Percentiles rank a stretch among this genome's conserved stretches.
Conservation (phyloP, 2,888 invertebrate species). For the Dasypolia templi region DNA sequence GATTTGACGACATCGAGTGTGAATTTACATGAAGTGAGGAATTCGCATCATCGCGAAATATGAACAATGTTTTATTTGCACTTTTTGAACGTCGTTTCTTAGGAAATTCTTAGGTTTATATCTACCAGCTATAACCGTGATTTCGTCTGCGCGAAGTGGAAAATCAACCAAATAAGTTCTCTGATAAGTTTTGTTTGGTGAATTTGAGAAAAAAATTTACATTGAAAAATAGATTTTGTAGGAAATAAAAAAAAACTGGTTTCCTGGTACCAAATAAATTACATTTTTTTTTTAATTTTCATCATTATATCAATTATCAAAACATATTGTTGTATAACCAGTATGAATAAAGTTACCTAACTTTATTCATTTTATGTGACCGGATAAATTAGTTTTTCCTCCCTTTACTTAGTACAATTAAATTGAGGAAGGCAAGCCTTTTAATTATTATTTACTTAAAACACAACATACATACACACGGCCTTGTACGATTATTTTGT, state of each 20-base stretch:
- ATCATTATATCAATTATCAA: too few species aligned
- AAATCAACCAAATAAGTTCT: background rate
- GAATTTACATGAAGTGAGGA: conserved; percentile 51
- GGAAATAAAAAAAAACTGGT: too few species aligned
- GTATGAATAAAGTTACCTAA: too few species aligned
- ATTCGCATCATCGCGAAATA: conserved; percentile 52
- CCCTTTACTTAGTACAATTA: background rate
- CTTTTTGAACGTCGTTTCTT: conserved; percentile 25
- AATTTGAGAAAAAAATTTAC: too few species aligned
- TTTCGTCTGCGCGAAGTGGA: too few species aligned
- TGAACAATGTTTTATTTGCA: conserved; percentile 15
- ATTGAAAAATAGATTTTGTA: too few species aligned
- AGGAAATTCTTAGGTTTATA: background rate
- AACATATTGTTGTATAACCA: too few species aligned
- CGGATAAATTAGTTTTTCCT: background rate
- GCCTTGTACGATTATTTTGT: background rate
- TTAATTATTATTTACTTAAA: background rate
- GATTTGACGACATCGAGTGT: conserved; percentile 51
- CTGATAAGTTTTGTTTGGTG: too few species aligned
- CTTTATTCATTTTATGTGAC: background rate
- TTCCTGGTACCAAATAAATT: too few species aligned
- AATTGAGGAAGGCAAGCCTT: conserved; percentile 25
- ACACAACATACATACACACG: background rate
- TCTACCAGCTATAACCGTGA: background rate
- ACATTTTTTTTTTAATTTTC: too few species aligned